phyloP scores from a whole-genome alignment of 2,888 invertebrate genomes.

The Lasioglossum vierecki region DNA sequence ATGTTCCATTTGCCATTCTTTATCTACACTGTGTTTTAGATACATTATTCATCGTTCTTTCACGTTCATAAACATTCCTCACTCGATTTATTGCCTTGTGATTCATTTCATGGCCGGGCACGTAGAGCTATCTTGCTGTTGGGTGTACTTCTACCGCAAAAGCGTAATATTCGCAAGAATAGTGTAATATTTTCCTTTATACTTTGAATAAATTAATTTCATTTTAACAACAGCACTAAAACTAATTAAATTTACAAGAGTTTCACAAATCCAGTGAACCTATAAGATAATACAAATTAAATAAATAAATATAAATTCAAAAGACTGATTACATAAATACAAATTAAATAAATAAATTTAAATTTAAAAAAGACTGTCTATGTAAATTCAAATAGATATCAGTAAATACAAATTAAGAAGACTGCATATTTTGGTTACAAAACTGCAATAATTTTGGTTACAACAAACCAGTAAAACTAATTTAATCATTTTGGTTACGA shows the following conservation, averaged over 20 bases:
- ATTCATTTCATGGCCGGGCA: not conserved
- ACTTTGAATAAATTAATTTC: no score
- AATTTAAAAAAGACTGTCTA: no score
- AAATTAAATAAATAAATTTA: not conserved
- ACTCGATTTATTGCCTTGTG: not conserved
- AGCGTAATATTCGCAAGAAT: not conserved
- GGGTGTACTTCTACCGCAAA: not conserved
- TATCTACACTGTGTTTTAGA: not conserved
- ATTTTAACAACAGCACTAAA: no score
- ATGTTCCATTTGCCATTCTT: not conserved
- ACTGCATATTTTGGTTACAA: not conserved
- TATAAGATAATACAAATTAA: not conserved
- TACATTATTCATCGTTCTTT: not conserved
- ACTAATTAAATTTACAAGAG: not conserved
- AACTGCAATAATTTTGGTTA: not conserved
- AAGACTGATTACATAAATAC: no score
- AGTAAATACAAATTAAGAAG: not conserved
- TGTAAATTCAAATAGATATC: no score
- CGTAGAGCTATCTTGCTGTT: not conserved
- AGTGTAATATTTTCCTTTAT: not conserved
- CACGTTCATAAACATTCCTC: not conserved
- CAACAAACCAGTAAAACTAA: not conserved
- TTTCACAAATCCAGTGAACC: not conserved
- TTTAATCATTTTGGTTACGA: not conserved
- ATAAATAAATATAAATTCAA: no score